These are phyloP conservation scores for Tiaroga cobitis DNA, from an alignment of 2,797 vertebrate genomes.

Conservation along the genomic window DNA sequence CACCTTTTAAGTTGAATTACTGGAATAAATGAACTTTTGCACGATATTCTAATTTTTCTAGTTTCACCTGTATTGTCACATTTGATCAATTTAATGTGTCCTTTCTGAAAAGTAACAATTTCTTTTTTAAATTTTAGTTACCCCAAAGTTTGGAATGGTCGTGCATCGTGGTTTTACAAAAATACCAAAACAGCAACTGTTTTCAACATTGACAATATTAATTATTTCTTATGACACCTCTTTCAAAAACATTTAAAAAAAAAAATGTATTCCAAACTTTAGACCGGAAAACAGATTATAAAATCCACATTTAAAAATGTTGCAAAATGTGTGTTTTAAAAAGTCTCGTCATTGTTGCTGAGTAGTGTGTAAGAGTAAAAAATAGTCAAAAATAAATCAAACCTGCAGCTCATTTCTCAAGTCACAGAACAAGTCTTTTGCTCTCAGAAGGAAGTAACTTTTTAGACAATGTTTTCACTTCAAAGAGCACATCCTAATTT, in stretches of 20 bases:
- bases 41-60: no score
- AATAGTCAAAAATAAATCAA: not conserved
- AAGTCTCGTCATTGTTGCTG: not conserved
- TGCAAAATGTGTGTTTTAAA: not conserved
- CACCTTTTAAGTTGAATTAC: no score
- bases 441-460: slow-evolving; percentile 41
- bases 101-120: no score
- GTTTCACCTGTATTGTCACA: no score
- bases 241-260: no score
- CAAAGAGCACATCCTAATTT: slow-evolving; percentile 51
- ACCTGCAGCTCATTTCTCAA: not conserved
- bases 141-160: no score
- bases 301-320: not conserved
- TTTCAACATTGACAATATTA: no score
- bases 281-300: not conserved
- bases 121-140: accelerated
- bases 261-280: not conserved
- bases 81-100: no score
- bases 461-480: slow-evolving; percentile 40
- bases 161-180: no score
- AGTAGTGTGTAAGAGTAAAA: not conserved
- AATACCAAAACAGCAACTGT: no score
- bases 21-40: no score
- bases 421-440: not conserved
- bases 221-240: no score